These are phyloP conservation scores for Rhagophthalmus giganteus DNA, from an alignment of 2,888 invertebrate species.

Conservation along the genomic window DNA sequence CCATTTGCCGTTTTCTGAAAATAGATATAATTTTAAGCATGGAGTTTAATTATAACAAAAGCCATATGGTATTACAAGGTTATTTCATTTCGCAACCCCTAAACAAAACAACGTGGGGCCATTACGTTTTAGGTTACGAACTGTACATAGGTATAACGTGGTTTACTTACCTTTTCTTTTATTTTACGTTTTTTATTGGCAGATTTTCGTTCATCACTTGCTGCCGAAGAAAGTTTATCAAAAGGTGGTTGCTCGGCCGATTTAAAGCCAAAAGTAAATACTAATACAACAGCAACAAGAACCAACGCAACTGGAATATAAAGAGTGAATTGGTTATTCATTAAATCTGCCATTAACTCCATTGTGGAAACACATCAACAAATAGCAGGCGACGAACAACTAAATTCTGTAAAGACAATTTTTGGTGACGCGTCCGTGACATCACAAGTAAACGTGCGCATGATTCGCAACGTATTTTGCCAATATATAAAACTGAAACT, in stretches of 20 bases:
- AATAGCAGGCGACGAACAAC: constrained; percentile 26
- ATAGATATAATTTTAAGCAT: constrained; percentile 1
- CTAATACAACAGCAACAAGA: constrained; percentile 72
- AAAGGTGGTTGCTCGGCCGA: constrained; percentile 80
- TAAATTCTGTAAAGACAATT: constrained; percentile 38
- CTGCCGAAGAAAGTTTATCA: constrained; percentile 66
- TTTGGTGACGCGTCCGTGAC: constrained; percentile 73
- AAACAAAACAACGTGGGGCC: background rate
- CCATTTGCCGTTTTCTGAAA: constrained; percentile 67
- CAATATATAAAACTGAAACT: too few relatives aligned
- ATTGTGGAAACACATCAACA: too few relatives aligned
- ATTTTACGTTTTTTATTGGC: constrained; percentile 69
- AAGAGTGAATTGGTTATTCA: constrained; percentile 61
- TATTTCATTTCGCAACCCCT: constrained; percentile 1
- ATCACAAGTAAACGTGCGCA: constrained; percentile 46
- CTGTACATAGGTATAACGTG: too few relatives aligned
- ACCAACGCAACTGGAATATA: constrained; percentile 63
- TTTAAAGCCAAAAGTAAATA: constrained; percentile 79
- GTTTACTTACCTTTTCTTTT: constrained; percentile 66
- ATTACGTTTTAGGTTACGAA: too few relatives aligned
- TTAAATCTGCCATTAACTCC: constrained; percentile 64
- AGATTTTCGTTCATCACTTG: constrained; percentile 68
- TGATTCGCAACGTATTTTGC: too few relatives aligned
- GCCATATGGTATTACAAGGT: constrained; percentile 8
- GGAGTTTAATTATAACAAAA: constrained; percentile 4